Evolutionary conservation across 2,797 vertebrate species (phyloP), one percentile per base, ranked within the genome.

Genomic region (Megalops cyprinoides): DNA sequence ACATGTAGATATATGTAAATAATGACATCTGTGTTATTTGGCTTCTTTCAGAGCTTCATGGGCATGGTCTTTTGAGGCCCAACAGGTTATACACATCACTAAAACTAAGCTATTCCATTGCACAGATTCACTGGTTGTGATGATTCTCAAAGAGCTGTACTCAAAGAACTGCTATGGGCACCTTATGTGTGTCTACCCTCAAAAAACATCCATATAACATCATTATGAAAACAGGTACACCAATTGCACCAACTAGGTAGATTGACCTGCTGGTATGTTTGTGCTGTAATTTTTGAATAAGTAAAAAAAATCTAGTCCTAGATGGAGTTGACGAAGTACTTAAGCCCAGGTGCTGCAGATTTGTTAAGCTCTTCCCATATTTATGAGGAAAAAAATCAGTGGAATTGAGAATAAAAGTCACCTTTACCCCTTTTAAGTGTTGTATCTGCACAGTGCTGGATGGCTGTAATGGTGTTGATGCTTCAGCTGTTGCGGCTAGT

Each of bases 81-180:
- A n/a, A n/a, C n/a, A n/a, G n/a, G n/a, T n/a, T n/a, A n/a, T n/a
- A n/a, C n/a, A n/a, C 74, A 23, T 76, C 49, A 76, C 49, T 55
- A 15, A 39, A 48, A 58, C 76, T 42, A 55, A 65, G 56, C 39
- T 55, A 34, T 48, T 18, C 31, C 73, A 74, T 48, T 74, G 71
- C 79, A 80, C 74, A 74, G 73, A 80, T 74, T 55, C 74, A 55
- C 15, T 28, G 76, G 77, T n/a, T n/a, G n/a, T n/a, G n/a, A n/a
- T n/a, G n/a, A n/a, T n/a, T n/a, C n/a, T n/a, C n/a, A n/a, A n/a
- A n/a, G n/a, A n/a, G n/a, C n/a, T n/a, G n/a, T n/a, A n/a, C n/a
- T n/a, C n/a, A n/a, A n/a, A 65, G 25, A 7, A n/a, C 58, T 62
- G 58, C 31, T n/a, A 62, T 31, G 23, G 20, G 55, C 55, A 65